These are phyloP conservation scores for Cryptus armator DNA, from an alignment of 2,888 invertebrate genomes.

Conservation along the genomic window DNA sequence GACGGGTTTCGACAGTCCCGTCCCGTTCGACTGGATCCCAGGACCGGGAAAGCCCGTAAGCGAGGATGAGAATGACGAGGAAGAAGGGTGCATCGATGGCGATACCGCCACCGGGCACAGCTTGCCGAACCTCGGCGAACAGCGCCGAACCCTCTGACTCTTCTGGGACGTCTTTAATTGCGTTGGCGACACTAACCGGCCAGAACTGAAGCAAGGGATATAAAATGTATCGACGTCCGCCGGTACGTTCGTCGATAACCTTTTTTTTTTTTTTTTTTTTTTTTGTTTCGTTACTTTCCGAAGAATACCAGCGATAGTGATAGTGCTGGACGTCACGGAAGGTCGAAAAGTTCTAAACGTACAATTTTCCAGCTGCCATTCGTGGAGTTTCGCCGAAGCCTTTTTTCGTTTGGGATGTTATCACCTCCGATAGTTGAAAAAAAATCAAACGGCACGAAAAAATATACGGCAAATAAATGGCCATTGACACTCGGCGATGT, in stretches of 20 bases:
- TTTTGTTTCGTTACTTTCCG: slow-evolving; percentile 1
- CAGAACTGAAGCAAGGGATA: slow-evolving; percentile 75
- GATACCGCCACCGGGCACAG: slow-evolving; percentile 61
- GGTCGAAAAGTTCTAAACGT: slow-evolving; percentile 19
- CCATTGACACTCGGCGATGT: too few species aligned
- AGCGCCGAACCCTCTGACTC: slow-evolving; percentile 69
- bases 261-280: slow-evolving; percentile 25
- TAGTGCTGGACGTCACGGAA: slow-evolving; percentile 47
- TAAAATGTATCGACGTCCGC: slow-evolving; percentile 79
- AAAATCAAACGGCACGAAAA: too few species aligned
- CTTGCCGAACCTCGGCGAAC: slow-evolving; percentile 57
- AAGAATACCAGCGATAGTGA: slow-evolving; percentile 37
- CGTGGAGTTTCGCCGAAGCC: background rate
- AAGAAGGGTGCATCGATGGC: slow-evolving; percentile 44
- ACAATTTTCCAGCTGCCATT: background rate
- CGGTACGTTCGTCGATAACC: slow-evolving; percentile 23
- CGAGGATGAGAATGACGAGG: slow-evolving; percentile 58
- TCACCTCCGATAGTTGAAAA: too few species aligned
- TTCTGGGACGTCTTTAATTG: slow-evolving; percentile 85
- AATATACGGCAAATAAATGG: too few species aligned
- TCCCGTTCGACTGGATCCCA: slow-evolving; percentile 57
- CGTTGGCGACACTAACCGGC: slow-evolving; percentile 80
- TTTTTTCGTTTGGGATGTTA: background rate
- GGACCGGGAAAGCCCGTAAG: slow-evolving; percentile 40
- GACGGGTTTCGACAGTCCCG: slow-evolving; percentile 63